phyloP scores from a whole-genome alignment of 2,888 invertebrate species.

The Griposia aprilina region DNA sequence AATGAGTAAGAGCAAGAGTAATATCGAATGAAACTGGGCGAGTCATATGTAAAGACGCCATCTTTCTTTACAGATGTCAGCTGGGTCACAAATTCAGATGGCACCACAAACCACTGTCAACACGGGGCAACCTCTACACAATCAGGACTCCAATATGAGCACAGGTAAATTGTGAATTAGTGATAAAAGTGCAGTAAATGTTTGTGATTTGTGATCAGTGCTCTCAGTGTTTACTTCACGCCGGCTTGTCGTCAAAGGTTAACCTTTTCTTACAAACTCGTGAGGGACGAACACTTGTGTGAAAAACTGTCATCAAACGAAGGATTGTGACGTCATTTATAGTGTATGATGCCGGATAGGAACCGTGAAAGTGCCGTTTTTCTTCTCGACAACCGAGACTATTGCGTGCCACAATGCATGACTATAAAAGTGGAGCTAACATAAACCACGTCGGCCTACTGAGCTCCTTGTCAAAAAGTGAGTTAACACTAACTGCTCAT shows the following conservation, averaged over 20 bases:
- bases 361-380: constrained; percentile 87
- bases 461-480: constrained; percentile 88
- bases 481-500: constrained; percentile 76
- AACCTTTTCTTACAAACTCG: constrained; percentile 79
- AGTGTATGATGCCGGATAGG: constrained; percentile 88
- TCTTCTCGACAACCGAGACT: constrained; percentile 82
- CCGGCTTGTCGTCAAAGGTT: constrained; percentile 77
- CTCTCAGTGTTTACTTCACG: constrained; percentile 82
- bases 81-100: constrained; percentile 99
- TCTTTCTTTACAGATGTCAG: constrained; percentile 96
- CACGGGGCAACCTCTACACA: constrained; percentile 95
- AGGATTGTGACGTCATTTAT: constrained; percentile 87
- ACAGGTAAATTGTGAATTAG: constrained; percentile 93
- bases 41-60: constrained; percentile 91
- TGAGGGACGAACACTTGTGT: constrained; percentile 79
- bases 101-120: constrained; percentile 98
- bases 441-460: constrained; percentile 87
- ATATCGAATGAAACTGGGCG: constrained; percentile 81
- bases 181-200: constrained; percentile 84
- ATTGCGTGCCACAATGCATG: constrained; percentile 87
- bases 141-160: constrained; percentile 99
- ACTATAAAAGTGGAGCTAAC: constrained; percentile 88
- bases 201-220: constrained; percentile 86
- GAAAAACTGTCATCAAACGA: constrained; percentile 83
- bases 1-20: constrained; percentile 73